These are phyloP conservation scores for Tribolium freemani DNA, from an alignment of 2,888 invertebrate genomes.

Conservation along the genomic window DNA sequence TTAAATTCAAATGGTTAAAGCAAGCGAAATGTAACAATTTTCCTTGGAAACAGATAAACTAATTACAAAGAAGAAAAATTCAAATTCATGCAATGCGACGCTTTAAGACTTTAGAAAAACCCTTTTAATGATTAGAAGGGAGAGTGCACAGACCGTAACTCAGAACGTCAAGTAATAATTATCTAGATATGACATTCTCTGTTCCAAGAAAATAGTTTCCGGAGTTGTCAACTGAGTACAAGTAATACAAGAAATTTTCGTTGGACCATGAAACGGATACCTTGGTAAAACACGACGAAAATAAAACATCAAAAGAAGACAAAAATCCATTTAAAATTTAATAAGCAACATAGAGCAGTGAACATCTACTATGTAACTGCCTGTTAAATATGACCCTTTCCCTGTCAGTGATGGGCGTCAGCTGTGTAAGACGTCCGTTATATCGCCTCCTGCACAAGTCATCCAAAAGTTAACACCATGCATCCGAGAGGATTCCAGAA, in stretches of 20 bases:
- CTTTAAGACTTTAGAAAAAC: background rate
- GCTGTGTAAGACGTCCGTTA: constrained; percentile 33
- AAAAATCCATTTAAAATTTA: constrained; percentile 5
- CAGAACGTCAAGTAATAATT: constrained; percentile 2
- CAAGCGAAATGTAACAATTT: too few species aligned
- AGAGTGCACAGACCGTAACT: background rate
- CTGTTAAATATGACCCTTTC: constrained; percentile 34
- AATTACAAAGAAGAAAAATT: background rate
- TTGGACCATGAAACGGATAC: background rate
- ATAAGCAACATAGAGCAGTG: background rate
- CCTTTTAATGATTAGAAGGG: background rate
- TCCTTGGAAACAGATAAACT: too few species aligned
- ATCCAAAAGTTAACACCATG: constrained; percentile 21
- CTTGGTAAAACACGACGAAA: background rate
- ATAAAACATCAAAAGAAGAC: background rate
- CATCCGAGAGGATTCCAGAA: constrained; percentile 10
- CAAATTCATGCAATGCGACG: background rate
- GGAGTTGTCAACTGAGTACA: background rate
- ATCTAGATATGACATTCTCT: background rate
- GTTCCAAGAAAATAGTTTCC: constrained; percentile 5
- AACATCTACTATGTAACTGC: constrained; percentile 14
- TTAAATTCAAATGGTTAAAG: too few species aligned
- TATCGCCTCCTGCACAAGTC: constrained; percentile 21
- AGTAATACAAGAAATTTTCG: background rate
- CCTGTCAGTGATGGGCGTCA: constrained; percentile 31